These are phyloP conservation scores for Burhinus bistriatus DNA, from an alignment of 2,113 vertebrate species.

Conservation along the genomic window DNA sequence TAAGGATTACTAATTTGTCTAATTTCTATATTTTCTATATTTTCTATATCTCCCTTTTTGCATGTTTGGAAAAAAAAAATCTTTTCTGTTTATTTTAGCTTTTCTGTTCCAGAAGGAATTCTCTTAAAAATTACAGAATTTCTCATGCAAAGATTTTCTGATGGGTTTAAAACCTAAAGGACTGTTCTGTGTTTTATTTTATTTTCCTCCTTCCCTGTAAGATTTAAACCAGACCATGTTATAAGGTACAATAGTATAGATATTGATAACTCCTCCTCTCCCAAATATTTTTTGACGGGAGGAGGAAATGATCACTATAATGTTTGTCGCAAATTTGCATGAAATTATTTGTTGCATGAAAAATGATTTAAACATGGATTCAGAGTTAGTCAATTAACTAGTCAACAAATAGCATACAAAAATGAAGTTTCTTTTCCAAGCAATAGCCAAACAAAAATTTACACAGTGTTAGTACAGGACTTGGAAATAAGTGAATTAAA, in stretches of 20 bases:
- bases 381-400: background rate
- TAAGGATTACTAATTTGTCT: background rate
- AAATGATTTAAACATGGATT: background rate
- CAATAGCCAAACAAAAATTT: background rate
- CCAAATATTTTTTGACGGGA: background rate
- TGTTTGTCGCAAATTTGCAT: background rate
- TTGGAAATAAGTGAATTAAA: background rate
- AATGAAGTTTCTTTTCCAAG: background rate
- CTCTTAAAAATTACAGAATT: background rate
- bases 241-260: background rate
- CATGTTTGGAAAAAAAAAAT: background rate
- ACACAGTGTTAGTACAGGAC: background rate
- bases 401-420: rapidly evolving
- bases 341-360: background rate
- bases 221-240: background rate
- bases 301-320: background rate
- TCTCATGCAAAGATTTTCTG: background rate
- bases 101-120: background rate
- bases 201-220: background rate
- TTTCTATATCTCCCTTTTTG: background rate
- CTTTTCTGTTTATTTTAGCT: background rate
- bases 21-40: background rate
- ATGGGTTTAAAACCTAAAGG: background rate
- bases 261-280: background rate
- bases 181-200: background rate